Conservation (phyloP, 2,113 vertebrate genomes). For the Columbina picui region DNA sequence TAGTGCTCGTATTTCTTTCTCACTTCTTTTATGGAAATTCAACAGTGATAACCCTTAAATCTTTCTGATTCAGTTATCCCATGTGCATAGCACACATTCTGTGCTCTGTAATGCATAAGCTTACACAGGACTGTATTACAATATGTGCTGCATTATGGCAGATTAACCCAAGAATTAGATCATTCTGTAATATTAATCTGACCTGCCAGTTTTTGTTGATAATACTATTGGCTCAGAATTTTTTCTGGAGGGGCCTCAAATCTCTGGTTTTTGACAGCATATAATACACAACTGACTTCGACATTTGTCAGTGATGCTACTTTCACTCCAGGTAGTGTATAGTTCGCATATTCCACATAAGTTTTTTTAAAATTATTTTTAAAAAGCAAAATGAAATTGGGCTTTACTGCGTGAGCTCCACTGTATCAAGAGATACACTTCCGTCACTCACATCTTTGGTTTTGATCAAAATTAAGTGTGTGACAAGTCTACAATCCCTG, state of each 20-base stretch:
- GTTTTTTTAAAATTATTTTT: not conserved
- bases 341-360: not conserved
- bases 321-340: not conserved
- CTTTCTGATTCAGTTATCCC: not conserved
- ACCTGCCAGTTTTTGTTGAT: not conserved
- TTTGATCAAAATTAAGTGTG: not conserved
- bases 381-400: not conserved
- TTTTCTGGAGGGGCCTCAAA: not conserved
- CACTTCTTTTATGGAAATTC: not conserved
- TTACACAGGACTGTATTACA: not conserved
- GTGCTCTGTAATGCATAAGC: not conserved
- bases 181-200: not conserved
- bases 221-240: not conserved
- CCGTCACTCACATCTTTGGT: not conserved
- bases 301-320: not conserved
- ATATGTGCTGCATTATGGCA: not conserved
- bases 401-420: not conserved
- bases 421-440: not conserved
- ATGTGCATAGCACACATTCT: not conserved
- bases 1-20: not conserved
- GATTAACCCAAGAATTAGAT: not conserved
- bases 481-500: not conserved
- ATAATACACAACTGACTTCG: not conserved
- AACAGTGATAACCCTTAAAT: not conserved
- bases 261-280: not conserved